Conservation (phyloP, 1,140 invertebrate genomes). For the Venustaconcha ellipsiformis region DNA sequence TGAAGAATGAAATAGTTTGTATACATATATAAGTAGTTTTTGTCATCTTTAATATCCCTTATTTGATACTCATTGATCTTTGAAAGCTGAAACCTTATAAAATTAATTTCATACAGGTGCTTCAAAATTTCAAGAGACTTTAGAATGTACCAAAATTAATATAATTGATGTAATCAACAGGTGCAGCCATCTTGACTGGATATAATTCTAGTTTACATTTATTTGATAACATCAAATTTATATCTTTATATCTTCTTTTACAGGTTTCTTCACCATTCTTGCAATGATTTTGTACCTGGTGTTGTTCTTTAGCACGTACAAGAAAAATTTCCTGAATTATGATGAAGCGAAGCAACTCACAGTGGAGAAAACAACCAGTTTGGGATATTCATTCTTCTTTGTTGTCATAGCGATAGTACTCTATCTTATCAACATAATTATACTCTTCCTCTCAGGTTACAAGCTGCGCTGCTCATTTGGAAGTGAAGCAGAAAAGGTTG, state of each 20-base stretch:
- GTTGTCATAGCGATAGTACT: slow-evolving; percentile 79
- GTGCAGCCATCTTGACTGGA: no score
- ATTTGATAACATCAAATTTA: no score
- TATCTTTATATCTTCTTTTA: slow-evolving; percentile 59
- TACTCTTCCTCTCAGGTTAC: slow-evolving; percentile 75
- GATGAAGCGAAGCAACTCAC: slow-evolving; percentile 73
- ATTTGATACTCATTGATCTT: no score
- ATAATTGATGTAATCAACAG: no score
- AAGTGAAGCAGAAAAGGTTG: slow-evolving; percentile 51
- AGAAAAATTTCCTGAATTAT: slow-evolving; percentile 81
- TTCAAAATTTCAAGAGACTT: no score
- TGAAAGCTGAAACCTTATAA: no score
- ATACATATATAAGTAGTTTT: no score
- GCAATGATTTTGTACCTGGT: slow-evolving; percentile 81
- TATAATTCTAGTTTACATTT: no score
- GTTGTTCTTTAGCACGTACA: slow-evolving; percentile 81
- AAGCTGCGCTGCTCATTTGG: slow-evolving; percentile 49
- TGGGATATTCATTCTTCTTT: slow-evolving; percentile 87
- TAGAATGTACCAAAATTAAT: no score
- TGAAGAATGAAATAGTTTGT: no score
- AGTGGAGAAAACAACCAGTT: slow-evolving; percentile 76
- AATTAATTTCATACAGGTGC: no score
- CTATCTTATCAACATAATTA: slow-evolving; percentile 81
- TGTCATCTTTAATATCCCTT: no score
- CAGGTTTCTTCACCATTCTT: slow-evolving; percentile 79